Evolutionary conservation across 2,113 vertebrate species (phyloP).

Genomic region (Willisornis vidua): DNA sequence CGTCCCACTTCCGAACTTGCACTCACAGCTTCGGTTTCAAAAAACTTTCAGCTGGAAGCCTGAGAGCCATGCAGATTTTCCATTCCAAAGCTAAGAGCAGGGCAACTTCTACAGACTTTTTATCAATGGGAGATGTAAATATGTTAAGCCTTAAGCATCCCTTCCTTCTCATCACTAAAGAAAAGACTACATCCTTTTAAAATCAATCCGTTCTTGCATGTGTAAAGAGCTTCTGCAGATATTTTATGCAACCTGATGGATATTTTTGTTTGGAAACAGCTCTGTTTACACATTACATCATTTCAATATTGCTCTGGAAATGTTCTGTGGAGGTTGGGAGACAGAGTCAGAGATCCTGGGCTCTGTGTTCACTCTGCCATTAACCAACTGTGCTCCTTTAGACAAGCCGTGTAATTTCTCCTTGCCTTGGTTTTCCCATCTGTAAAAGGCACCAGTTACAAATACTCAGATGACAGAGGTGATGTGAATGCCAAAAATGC

Average conservation of each 20-base stretch:
- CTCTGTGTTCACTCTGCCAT: background rate
- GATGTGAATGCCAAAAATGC: background rate
- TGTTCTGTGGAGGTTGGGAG: background rate
- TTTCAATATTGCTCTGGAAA: background rate
- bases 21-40: conserved; percentile 47
- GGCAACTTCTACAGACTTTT: background rate
- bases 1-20: conserved; percentile 45
- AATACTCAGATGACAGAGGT: background rate
- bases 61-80: conserved; percentile 20
- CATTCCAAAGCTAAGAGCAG: background rate
- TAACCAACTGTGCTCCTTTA: background rate
- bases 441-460: background rate
- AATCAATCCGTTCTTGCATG: background rate
- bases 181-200: conserved; percentile 21
- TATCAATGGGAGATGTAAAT: background rate
- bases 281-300: background rate
- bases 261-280: conserved; percentile 40
- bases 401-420: background rate
- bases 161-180: background rate
- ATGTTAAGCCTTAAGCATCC: background rate
- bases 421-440: background rate
- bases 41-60: background rate
- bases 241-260: conserved; percentile 24
- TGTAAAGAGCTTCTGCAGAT: background rate
- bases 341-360: background rate